phyloP scores from a whole-genome alignment of 2,888 invertebrate species.

The Gisinianus flammeolus region DNA sequence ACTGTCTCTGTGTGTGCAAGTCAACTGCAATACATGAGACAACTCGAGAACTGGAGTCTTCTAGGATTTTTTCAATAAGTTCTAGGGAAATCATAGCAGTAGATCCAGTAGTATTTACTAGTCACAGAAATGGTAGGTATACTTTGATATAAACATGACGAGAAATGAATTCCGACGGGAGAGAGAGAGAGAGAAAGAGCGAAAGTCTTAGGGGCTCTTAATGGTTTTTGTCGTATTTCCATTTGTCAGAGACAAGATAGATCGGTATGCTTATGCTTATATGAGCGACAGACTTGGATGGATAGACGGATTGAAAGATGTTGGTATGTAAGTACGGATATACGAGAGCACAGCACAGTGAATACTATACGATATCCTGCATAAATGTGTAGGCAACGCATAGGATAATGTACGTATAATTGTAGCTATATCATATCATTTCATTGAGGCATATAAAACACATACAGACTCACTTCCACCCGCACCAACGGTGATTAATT shows the following conservation, averaged over 20 bases:
- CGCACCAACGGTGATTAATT: constrained; percentile 40
- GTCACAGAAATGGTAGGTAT: constrained; percentile 1
- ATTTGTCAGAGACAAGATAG: constrained; percentile 48
- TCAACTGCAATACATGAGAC: not conserved
- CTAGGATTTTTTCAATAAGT: not conserved
- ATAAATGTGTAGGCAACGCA: not conserved
- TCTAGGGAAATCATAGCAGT: not conserved
- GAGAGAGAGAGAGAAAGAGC: constrained; percentile 40
- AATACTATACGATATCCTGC: too few species aligned
- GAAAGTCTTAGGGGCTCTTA: constrained; percentile 29
- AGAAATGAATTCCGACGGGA: constrained; percentile 37
- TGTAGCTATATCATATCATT: constrained; percentile 24
- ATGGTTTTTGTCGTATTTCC: constrained; percentile 47
- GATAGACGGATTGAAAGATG: constrained; percentile 18
- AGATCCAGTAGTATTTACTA: not conserved
- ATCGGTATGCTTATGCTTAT: constrained; percentile 42
- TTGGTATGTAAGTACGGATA: too few species aligned
- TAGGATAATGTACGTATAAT: not conserved
- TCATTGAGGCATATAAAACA: constrained; percentile 26
- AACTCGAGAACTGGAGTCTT: not conserved
- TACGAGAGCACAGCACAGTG: too few species aligned
- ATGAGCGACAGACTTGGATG: constrained; percentile 10
- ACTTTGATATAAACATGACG: constrained; percentile 36
- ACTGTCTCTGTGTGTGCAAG: not conserved
- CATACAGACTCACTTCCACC: constrained; percentile 22